A percentile compares a stretch with the other conserved stretches of the same genome.
Evolutionary conservation across 2,113 vertebrate genomes (phyloP).

Genomic region (Atrichornis clamosus): DNA sequence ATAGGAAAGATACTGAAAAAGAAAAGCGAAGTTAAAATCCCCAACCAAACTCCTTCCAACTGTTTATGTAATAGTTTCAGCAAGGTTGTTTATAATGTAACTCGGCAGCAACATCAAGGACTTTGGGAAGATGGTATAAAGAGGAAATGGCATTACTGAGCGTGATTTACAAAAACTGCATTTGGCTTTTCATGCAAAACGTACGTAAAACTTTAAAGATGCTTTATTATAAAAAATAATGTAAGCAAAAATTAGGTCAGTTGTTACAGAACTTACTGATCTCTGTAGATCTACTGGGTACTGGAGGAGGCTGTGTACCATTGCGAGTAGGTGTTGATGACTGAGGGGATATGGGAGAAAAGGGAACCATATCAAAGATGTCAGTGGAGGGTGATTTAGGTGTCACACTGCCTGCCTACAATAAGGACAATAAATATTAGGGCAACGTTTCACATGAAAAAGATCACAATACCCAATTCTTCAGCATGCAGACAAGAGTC

Average conservation of each 20-base stretch:
- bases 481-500: constrained; percentile 23
- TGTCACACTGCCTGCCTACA: constrained; percentile 84
- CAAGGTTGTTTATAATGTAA: neutral
- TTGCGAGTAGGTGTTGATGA: constrained; percentile 85
- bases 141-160: neutral
- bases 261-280: constrained; percentile 80
- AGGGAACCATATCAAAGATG: constrained; percentile 98
- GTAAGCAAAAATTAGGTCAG: constrained; percentile 32
- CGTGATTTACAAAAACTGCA: neutral
- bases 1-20: neutral
- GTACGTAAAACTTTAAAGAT: neutral
- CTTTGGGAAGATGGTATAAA: neutral
- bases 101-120: neutral
- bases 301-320: constrained; percentile 85
- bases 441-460: neutral
- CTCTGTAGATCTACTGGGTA: constrained; percentile 84
- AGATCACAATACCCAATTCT: constrained; percentile 33
- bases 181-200: constrained; percentile 10
- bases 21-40: constrained; percentile 1
- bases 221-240: neutral
- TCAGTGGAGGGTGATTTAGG: constrained; percentile 86
- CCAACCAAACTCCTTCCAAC: neutral
- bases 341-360: constrained; percentile 87
- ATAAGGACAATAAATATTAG: constrained; percentile 66
- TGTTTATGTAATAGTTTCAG: neutral